Conservation (phyloP, 2,797 vertebrate genomes). For the Echeneis naucrates region DNA sequence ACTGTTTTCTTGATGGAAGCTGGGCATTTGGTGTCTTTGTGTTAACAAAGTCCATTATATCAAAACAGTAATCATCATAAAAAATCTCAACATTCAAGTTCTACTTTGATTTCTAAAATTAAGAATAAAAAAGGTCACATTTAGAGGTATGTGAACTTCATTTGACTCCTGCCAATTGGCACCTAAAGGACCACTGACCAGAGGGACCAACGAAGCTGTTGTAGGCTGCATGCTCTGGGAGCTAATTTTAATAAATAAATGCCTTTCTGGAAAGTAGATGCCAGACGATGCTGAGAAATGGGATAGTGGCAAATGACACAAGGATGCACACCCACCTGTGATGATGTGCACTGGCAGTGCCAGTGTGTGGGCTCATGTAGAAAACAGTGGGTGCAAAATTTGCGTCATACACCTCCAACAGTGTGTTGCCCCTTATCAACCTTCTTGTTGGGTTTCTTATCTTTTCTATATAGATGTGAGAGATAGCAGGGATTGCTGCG, state of each 20-base stretch:
- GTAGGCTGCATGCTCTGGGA: background rate
- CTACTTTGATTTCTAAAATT: background rate
- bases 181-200: background rate
- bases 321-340: background rate
- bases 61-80: too few species aligned
- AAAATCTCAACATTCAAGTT: background rate
- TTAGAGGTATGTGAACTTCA: background rate
- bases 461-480: background rate
- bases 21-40: slow-evolving; percentile 9
- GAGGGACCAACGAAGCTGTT: background rate
- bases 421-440: background rate
- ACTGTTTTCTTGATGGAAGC: background rate
- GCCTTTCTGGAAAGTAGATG: background rate
- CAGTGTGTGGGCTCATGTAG: background rate
- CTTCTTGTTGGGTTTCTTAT: background rate
- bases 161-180: background rate
- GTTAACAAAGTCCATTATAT: slow-evolving; percentile 3
- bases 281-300: background rate
- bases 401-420: background rate
- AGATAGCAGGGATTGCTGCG: background rate
- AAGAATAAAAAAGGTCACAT: background rate
- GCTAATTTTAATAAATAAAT: background rate
- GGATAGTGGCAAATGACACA: background rate
- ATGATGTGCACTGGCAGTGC: background rate
- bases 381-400: background rate